Evolutionary conservation across 2,113 vertebrate genomes (phyloP).

Genomic region (Dendrocopos noguchii): DNA sequence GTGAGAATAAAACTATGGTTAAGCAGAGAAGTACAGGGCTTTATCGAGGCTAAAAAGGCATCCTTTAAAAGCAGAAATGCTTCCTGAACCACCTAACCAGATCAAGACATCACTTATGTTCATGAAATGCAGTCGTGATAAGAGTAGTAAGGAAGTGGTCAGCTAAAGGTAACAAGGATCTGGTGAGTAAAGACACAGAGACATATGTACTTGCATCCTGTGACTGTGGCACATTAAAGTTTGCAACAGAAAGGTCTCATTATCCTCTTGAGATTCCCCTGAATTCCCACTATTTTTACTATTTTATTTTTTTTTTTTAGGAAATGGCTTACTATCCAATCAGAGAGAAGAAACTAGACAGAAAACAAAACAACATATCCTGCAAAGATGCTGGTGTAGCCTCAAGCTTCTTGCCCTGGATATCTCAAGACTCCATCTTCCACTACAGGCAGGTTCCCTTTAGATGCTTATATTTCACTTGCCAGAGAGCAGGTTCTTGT

Average conservation of each 20-base stretch:
- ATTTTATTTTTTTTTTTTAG: background rate
- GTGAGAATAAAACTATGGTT: slow-evolving; percentile 59
- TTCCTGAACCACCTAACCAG: background rate
- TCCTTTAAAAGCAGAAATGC: slow-evolving; percentile 19
- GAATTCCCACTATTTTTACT: background rate
- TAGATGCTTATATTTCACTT: background rate
- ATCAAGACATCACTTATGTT: background rate
- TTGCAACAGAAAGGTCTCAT: background rate
- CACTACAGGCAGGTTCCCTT: background rate
- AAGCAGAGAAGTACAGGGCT: slow-evolving; percentile 34
- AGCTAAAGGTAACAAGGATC: background rate
- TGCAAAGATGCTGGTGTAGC: background rate
- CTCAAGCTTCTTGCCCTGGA: background rate
- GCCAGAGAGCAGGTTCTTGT: background rate
- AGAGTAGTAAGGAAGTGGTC: background rate
- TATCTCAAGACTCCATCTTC: background rate
- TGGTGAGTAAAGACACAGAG: background rate
- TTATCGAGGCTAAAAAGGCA: slow-evolving; percentile 31
- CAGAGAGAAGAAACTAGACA: background rate
- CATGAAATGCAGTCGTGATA: background rate
- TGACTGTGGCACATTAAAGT: background rate
- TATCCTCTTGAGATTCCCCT: background rate
- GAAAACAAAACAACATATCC: background rate
- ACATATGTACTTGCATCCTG: background rate
- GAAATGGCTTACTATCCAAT: background rate